phyloP scores from a whole-genome alignment of 2,888 invertebrate genomes.

The Camponotus fellah region DNA sequence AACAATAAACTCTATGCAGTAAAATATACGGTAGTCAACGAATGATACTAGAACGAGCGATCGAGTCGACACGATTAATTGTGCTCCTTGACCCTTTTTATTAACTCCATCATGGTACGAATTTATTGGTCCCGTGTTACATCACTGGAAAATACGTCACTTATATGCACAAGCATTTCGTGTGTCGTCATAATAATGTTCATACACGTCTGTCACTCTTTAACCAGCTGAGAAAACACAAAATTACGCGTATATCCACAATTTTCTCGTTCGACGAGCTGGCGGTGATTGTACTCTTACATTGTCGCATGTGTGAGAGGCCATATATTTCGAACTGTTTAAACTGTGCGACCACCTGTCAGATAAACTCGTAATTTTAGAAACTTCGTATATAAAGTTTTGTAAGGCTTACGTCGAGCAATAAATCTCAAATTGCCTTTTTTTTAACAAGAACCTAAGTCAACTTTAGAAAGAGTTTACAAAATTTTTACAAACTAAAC shows the following conservation, averaged over 20 bases:
- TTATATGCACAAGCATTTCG: not conserved
- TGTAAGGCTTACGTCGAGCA: constrained; percentile 8
- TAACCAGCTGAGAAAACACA: constrained; percentile 48
- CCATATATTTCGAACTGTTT: constrained; percentile 47
- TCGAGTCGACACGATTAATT: constrained; percentile 62
- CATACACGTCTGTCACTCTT: constrained; percentile 15
- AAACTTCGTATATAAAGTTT: constrained; percentile 7
- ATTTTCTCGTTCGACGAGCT: constrained; percentile 42
- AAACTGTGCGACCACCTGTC: constrained; percentile 41
- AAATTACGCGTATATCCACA: constrained; percentile 46
- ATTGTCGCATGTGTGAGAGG: not conserved
- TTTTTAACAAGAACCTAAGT: not conserved
- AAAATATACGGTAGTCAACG: not conserved
- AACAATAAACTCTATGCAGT: not conserved
- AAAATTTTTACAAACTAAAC: not conserved
- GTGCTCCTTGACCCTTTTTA: constrained; percentile 70
- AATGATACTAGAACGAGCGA: constrained; percentile 4
- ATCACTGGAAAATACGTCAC: constrained; percentile 59
- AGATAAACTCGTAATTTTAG: constrained; percentile 44
- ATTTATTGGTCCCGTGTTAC: constrained; percentile 62
- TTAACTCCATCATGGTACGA: constrained; percentile 62
- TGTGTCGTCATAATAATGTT: constrained; percentile 50
- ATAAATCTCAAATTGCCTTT: constrained; percentile 19
- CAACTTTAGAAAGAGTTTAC: not conserved
- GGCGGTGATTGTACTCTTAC: constrained; percentile 25